Base-by-base conservation (phyloP, 2,888 invertebrate species). In the Troilus luridus region DNA sequence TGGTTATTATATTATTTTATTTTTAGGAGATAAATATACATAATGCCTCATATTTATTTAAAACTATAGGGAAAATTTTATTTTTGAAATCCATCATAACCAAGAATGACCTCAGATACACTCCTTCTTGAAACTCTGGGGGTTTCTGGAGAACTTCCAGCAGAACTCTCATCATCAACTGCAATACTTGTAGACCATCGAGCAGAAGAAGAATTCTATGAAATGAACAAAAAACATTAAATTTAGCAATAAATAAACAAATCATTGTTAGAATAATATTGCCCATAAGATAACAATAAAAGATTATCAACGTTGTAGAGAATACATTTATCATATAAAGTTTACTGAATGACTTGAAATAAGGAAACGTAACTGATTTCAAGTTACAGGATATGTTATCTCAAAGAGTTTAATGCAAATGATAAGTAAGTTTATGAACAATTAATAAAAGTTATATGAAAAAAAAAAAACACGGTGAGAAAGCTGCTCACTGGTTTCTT, bases 161-260 rank as follows among this genome's bases (percentile, higher is more conserved):
- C 85, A 54, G 85, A 88, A 62, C 90, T 90, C 24, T 41, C 85
- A 81, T 88, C 90, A 41, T 88, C 90, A n/a, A 56, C 67, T 24
- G 77, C n/a, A 90, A 90, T n/a, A 90, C 24, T 77, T 17, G 72
- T 77, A n/a, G 90, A 90, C 90, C 90, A 90, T n/a, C 90, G 90
- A 24, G 64, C 56, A 64, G 54, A 62, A n/a, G 89, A 89, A 54
- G 89, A 89, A 89, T 89, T 89, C 89, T 89, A 64, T 85, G 56
- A n/a, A 54, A 85, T 21, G 56, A 9, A 85, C 72, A 77, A 24
- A 67, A 60, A 17, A 21, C 5, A 67, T 3, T 67, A 24, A 14
- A 12, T 14, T 24, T 67, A 24, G 10, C n/a, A 67, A 67, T 9
- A 67, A 67, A 9, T n/a, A 67, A 67, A 27, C 14, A 14, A 14